Evolutionary conservation across 1,140 invertebrate species (phyloP), one percentile per base, ranked within the genome.

Genomic region (Drosophila kohkoa): DNA sequence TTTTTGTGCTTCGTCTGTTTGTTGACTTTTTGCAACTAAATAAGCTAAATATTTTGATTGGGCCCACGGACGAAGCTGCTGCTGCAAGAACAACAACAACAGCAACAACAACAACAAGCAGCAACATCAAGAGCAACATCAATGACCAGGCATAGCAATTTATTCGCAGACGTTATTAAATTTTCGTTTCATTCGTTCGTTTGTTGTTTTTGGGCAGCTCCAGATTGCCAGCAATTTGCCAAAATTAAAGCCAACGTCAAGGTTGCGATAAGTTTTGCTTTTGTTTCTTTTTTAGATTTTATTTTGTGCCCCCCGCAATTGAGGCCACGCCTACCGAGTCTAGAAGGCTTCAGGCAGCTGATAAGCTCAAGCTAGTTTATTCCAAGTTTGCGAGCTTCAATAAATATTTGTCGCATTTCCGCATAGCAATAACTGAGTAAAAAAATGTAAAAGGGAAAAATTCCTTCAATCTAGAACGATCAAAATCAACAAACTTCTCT

Each of bases 41-140:
- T 77, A 87, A 87, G 85, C 85, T 83, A 88, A 89, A 88, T 77
- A 83, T 88, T 88, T 89, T 88, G 80, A 87, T 87, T 88, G 73
- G 57, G 45, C 67, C 41, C 28, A 73, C 67, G 74, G 66, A 48
- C 68, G 66, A 66, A 32, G 60, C 60, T 70, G 70, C 60, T 70
- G 70, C 58, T 38, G 16, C 38, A 57, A 52, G 43, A 72, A 41
- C 16, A 65, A 57, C 52, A 72, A 72, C 43, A 52, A 43, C 46
- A 48, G 38, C 60, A 81, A 38, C 49, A 57, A 15, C 15, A 15
- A 15, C 15, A 15, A 32, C 32, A 66, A 30, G 25, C 62, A 73
- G 3, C 35, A 67, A 25, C 46, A 70, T 7, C 30, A 32, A 5
- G 5, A 7, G 15, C 43, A 77, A 62, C 48, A 20, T 48, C 28